Percentiles rank a stretch among this genome's conserved stretches.
These are phyloP conservation scores for Zygogramma bicolorata DNA, from an alignment of 2,888 invertebrate genomes.

Conservation along the genomic window DNA sequence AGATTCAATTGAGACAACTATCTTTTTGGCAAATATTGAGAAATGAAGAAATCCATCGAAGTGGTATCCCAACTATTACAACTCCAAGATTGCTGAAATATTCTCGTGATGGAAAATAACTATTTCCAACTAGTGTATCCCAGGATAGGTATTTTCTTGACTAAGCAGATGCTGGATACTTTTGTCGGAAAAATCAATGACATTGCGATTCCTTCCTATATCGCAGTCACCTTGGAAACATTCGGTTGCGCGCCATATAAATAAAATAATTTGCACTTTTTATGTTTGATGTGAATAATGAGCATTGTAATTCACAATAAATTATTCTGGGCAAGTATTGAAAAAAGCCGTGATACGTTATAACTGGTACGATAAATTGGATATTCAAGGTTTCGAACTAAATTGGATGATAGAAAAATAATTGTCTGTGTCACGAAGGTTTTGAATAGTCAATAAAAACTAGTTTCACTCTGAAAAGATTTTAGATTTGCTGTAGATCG, in stretches of 20 bases:
- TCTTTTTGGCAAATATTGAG: no score
- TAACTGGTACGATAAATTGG: conserved; percentile 26
- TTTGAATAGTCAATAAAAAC: not conserved
- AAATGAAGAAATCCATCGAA: no score
- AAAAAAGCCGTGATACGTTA: conserved; percentile 14
- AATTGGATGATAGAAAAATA: conserved; percentile 18
- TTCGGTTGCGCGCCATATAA: not conserved
- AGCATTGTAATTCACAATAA: conserved; percentile 3
- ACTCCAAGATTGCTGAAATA: no score
- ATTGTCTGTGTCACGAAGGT: conserved; percentile 3
- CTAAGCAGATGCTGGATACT: not conserved
- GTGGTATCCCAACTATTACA: no score
- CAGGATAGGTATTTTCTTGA: no score
- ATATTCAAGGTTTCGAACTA: conserved; percentile 24
- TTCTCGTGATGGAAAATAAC: no score
- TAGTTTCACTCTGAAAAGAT: not conserved
- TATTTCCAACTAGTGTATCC: not conserved
- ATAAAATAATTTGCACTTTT: conserved; percentile 6
- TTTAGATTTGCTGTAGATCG: not conserved
- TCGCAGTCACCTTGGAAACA: not conserved
- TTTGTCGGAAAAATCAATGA: not conserved
- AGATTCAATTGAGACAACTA: no score
- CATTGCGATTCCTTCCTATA: not conserved
- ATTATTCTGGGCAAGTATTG: conserved; percentile 22
- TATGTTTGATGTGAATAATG: not conserved